Base-by-base conservation (phyloP, 2,888 invertebrate genomes). In the Cryptocephalus primarius region DNA sequence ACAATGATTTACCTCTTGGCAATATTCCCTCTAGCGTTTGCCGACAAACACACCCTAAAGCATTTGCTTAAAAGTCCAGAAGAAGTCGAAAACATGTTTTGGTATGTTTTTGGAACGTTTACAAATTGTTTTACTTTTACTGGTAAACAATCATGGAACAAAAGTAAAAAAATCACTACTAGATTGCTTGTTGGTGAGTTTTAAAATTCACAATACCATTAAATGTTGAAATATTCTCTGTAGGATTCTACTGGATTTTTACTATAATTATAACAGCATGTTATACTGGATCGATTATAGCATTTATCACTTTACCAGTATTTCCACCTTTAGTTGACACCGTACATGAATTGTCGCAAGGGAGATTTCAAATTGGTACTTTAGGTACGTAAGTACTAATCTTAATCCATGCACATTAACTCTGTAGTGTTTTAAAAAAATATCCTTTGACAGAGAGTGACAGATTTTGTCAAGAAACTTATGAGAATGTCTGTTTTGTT, bases 61-160 rank as follows among this genome's bases (percentile, higher is more conserved):
- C 82, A 83, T 60, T 69, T 88, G 32, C 57, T 86, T 32, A 74
- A 80, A 38, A 78, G 82, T 55, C 82, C 82, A 48, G 80, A 81
- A 43, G 83, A 85, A 71, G 72, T 87, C 34, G 85, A 86, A 67
- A 84, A 86, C 58, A 87, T 88, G 86, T 88, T 88, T 65, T 88
- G 88, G 88, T 87, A 86, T 61, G 85, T 88, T 45, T 88, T 87
- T 59, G 87, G 88, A 6, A 88, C 87, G 39, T 88, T 88, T 61
- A 88, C 88, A 0, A 88, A 88, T 60, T 82, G 83, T 55, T 85
- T 88, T 58, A 82, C 83, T 0, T 84, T 84, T 59, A 68, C 73
- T 38, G 83, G 84, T 0, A 76, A 75, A 60, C 77, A 79, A 56
- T 82, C 85, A 9, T 88, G 84, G 85, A 79, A 78, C 53, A 80